Conservation (phyloP, 92 coral and sea anemone genomes). For the Pocillopora grandis region DNA sequence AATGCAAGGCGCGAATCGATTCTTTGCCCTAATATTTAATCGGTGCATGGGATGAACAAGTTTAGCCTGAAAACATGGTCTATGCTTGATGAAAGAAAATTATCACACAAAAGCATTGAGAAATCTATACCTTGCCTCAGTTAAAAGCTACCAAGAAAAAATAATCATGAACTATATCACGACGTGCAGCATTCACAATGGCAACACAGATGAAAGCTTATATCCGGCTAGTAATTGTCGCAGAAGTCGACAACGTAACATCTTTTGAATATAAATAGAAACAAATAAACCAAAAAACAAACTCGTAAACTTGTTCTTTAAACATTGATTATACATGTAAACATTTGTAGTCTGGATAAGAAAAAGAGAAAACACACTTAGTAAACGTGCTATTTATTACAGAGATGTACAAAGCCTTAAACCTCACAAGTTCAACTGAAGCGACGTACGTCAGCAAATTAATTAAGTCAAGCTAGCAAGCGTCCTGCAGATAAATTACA, state of each 20-base stretch:
- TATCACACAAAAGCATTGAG: background rate
- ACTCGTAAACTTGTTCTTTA: background rate
- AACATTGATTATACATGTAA: background rate
- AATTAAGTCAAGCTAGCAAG: background rate
- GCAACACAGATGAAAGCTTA: background rate
- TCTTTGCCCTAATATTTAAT: background rate
- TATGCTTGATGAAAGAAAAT: background rate
- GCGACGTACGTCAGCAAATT: background rate
- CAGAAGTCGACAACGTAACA: background rate
- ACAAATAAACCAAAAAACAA: constrained; percentile 1
- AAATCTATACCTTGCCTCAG: background rate
- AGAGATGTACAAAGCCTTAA: background rate
- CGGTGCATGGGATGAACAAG: background rate
- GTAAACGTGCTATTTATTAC: background rate
- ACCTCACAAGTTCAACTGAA: constrained; percentile 3
- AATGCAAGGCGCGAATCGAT: background rate
- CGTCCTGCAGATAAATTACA: background rate
- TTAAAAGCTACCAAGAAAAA: constrained; percentile 33
- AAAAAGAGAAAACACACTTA: background rate
- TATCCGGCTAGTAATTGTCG: background rate
- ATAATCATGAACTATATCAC: background rate
- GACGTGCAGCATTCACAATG: background rate
- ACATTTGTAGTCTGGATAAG: background rate
- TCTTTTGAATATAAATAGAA: background rate
- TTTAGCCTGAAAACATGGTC: background rate